Conservation (phyloP, 2,888 invertebrate genomes). For the Fabriciana adippe region DNA sequence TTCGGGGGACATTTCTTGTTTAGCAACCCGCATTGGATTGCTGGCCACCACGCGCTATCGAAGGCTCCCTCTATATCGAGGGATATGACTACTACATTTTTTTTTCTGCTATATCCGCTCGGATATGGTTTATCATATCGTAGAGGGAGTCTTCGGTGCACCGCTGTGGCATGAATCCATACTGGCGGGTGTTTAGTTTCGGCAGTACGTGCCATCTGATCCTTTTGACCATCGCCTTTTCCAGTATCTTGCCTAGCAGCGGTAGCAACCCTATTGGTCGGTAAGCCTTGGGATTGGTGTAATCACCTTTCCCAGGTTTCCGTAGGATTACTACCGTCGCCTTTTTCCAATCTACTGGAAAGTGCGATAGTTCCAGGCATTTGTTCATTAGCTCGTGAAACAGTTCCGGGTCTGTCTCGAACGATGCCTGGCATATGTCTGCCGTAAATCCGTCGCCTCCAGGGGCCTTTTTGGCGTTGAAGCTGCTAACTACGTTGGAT, state of each 20-base stretch:
- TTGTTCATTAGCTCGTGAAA: slow-evolving; percentile 14
- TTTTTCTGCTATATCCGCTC: slow-evolving; percentile 19
- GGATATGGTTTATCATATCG: slow-evolving; percentile 22
- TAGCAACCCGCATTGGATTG: slow-evolving; percentile 29
- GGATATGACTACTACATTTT: slow-evolving; percentile 32
- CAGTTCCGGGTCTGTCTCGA: background rate
- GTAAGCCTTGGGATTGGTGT: slow-evolving; percentile 27
- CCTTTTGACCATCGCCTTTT: slow-evolving; percentile 35
- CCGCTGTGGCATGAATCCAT: slow-evolving; percentile 40
- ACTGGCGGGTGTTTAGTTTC: slow-evolving; percentile 31
- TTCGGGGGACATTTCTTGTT: slow-evolving; percentile 33
- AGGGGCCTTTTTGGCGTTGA: slow-evolving; percentile 35
- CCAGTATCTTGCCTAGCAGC: slow-evolving; percentile 30
- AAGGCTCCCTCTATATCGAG: slow-evolving; percentile 47
- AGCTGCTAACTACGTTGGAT: slow-evolving; percentile 22
- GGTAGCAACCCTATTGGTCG: slow-evolving; percentile 35
- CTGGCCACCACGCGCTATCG: slow-evolving; percentile 49
- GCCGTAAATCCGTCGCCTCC: slow-evolving; percentile 29
- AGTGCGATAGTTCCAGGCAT: slow-evolving; percentile 24
- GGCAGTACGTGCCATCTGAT: slow-evolving; percentile 30
- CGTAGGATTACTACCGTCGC: slow-evolving; percentile 28
- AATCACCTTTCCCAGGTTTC: slow-evolving; percentile 7
- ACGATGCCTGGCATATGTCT: slow-evolving; percentile 28
- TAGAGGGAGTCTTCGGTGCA: slow-evolving; percentile 41
- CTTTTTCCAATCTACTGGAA: no score